These are phyloP conservation scores for Muntiacus reevesi DNA, from an alignment of 2,113 vertebrate species.

Conservation along the genomic window DNA sequence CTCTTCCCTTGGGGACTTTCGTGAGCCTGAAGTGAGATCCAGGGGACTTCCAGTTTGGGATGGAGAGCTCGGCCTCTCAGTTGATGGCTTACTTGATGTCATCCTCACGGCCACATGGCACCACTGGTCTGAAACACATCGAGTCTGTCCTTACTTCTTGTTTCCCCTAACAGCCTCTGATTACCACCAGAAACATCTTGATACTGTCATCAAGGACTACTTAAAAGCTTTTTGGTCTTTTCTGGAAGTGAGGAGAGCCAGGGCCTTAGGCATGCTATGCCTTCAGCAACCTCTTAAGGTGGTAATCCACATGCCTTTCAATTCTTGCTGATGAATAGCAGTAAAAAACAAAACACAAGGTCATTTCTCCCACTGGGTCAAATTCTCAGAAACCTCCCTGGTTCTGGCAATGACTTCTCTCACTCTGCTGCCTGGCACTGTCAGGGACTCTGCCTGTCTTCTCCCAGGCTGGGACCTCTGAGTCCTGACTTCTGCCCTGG, in stretches of 20 bases:
- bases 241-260: neutral
- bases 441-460: neutral
- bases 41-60: neutral
- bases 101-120: neutral
- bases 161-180: neutral
- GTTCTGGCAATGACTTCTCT: neutral
- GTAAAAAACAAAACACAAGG: neutral
- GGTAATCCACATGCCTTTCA: neutral
- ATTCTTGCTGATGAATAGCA: neutral
- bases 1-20: neutral
- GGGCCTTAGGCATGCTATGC: neutral
- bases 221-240: neutral
- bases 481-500: neutral
- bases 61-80: neutral
- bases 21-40: neutral
- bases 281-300: neutral
- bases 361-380: neutral
- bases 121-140: neutral
- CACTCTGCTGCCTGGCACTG: neutral
- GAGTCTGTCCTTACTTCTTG: neutral
- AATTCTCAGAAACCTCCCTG: neutral
- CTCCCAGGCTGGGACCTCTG: neutral
- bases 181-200: neutral
- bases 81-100: neutral
- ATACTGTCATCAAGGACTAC: neutral